These are phyloP conservation scores for Heterohyrax brucei DNA, from an alignment of 2,797 vertebrate species.

Conservation along the genomic window DNA sequence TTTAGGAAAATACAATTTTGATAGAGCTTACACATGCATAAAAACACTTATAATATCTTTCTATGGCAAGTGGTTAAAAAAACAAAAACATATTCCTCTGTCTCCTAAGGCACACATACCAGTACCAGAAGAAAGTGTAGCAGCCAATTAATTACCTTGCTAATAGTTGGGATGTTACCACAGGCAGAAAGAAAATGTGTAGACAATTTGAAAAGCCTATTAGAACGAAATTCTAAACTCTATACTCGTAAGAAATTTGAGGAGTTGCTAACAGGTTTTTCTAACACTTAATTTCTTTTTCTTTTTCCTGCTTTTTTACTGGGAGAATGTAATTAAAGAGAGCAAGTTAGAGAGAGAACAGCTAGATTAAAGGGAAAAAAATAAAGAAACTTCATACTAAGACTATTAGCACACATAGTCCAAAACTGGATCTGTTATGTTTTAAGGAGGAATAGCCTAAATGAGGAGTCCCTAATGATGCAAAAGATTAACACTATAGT, in stretches of 20 bases:
- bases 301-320: not conserved
- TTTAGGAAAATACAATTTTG: not conserved
- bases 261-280: not conserved
- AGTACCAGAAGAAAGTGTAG: not conserved
- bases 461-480: not conserved
- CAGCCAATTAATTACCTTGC: not conserved
- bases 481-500: not conserved
- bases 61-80: not conserved
- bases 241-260: not conserved
- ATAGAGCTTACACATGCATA: not conserved
- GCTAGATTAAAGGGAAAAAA: not conserved
- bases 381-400: not conserved
- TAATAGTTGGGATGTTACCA: not conserved
- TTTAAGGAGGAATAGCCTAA: not conserved
- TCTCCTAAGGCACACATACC: not conserved
- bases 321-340: not conserved
- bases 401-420: not conserved
- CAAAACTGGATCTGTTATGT: not conserved
- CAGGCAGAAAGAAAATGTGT: not conserved
- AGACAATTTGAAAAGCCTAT: not conserved
- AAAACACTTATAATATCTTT: not conserved
- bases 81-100: not conserved
- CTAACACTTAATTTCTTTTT: not conserved
- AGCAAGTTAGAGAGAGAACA: not conserved
- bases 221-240: not conserved